Evolutionary conservation across 2,113 vertebrate genomes (phyloP), one percentile per base, ranked within the genome.

Genomic region (Haemorhous mexicanus): DNA sequence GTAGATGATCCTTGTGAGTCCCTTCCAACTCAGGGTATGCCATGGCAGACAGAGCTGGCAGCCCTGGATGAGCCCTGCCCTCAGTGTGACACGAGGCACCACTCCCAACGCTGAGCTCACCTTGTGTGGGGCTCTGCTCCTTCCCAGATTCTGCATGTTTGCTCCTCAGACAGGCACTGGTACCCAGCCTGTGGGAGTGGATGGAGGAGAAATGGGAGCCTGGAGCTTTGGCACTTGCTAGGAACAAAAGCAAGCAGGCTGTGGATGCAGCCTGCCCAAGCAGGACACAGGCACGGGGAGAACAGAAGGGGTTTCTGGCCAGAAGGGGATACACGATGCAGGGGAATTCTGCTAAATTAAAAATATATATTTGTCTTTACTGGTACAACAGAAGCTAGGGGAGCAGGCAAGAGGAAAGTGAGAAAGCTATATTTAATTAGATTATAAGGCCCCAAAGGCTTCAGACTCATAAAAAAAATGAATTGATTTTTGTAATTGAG

Each of bases 341-440:
- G 43, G 67, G 37, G 32, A 74, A 92, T 92, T 90, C 76, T 89
- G 69, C 80, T 95, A 91, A 95, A 95, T 91, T 95, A 88, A 94
- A 93, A 83, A 91, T 46, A 87, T 64, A 6, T 92, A 76, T 96
- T 97, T 96, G 84, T 82, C 92, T 96, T 89, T 84, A 66, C 44
- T 93, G 66, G 37, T 86, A 89, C 61, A 75, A 86, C 66, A 88
- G 88, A 73, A 91, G 83, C 76, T 68, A 61, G 56, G 93, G 92
- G 64, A 97, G 32, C 86, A 87, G 86, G 80, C 68, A 28, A 82
- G 87, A 93, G 53, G 56, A 64, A 94, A 94, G 91, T 63, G 68
- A 87, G 93, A 87, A 93, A 82, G 90, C 88, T 93, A 84, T 93
- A 90, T 92, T 97, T 96, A 96, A 96, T 97, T 96, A 96, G 95